These are phyloP conservation scores for Umimayanthus kanabou DNA, from an alignment of 92 coral and sea anemone genomes.

Conservation along the genomic window DNA sequence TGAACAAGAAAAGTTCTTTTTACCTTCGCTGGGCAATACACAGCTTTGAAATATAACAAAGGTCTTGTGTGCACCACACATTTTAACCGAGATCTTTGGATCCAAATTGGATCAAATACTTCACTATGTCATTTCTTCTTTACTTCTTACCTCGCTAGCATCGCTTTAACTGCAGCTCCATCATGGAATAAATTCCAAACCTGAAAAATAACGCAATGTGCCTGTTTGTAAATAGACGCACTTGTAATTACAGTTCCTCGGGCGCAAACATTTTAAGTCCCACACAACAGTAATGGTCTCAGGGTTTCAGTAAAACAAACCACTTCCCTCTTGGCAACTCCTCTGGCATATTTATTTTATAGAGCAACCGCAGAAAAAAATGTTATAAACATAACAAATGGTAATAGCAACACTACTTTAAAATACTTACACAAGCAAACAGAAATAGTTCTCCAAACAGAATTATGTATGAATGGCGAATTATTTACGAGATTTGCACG, in stretches of 20 bases:
- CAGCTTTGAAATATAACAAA: too few species aligned
- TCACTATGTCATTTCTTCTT: background rate
- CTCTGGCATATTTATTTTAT: background rate
- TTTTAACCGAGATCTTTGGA: too few species aligned
- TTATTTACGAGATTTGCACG: too few species aligned
- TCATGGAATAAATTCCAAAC: slow-evolving; percentile 94
- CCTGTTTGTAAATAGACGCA: background rate
- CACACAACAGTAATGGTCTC: background rate
- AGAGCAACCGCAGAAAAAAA: too few species aligned
- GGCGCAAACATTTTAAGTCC: background rate
- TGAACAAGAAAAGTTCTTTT: background rate
- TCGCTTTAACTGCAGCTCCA: slow-evolving; percentile 81
- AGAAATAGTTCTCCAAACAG: too few species aligned
- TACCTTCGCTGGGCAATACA: too few species aligned
- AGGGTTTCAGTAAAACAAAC: background rate
- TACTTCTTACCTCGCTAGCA: slow-evolving; percentile 79
- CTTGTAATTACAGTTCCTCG: background rate
- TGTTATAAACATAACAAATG: too few species aligned
- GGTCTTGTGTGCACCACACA: too few species aligned
- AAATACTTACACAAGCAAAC: too few species aligned
- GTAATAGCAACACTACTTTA: too few species aligned
- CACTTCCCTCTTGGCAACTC: background rate
- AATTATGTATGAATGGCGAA: too few species aligned
- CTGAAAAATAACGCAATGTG: slow-evolving; percentile 37
- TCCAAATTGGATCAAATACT: too few species aligned